Conservation (phyloP, 2,113 vertebrate genomes). For the Lamprologus lemairii region DNA sequence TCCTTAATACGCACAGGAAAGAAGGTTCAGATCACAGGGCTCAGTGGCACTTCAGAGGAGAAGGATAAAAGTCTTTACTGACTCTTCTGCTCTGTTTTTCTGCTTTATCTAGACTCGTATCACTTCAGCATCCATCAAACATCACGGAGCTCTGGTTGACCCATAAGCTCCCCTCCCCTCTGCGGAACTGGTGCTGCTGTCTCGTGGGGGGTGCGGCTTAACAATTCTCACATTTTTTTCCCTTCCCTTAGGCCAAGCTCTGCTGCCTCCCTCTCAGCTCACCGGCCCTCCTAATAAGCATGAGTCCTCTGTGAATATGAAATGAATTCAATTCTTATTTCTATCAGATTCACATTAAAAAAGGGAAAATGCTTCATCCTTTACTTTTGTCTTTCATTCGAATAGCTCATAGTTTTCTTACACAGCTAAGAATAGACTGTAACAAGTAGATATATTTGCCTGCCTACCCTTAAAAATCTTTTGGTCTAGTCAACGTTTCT, state of each 20-base stretch:
- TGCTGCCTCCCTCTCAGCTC: constrained; percentile 5
- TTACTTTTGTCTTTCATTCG: background rate
- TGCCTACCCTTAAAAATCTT: background rate
- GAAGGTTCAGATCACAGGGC: constrained; percentile 42
- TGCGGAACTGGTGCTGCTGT: background rate
- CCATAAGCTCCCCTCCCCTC: constrained; percentile 1
- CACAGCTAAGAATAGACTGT: background rate
- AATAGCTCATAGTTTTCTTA: background rate
- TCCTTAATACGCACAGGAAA: constrained; percentile 3
- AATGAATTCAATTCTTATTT: constrained; percentile 36
- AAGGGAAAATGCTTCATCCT: constrained; percentile 4
- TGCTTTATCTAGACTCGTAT: constrained; percentile 4
- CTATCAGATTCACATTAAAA: constrained; percentile 36
- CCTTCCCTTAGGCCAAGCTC: constrained; percentile 26
- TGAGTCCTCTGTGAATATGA: constrained; percentile 39
- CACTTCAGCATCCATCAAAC: constrained; percentile 24
- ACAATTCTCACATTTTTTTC: background rate
- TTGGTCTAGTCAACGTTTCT: background rate
- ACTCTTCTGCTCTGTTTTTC: constrained; percentile 15
- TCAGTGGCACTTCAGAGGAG: constrained; percentile 33
- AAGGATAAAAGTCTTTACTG: constrained; percentile 53
- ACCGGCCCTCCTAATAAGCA: constrained; percentile 34
- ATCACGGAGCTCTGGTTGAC: constrained; percentile 17
- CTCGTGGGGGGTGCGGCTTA: background rate
- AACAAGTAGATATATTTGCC: background rate